phyloP scores from a whole-genome alignment of 2,113 vertebrate genomes.

The Circaetus gallicus region DNA sequence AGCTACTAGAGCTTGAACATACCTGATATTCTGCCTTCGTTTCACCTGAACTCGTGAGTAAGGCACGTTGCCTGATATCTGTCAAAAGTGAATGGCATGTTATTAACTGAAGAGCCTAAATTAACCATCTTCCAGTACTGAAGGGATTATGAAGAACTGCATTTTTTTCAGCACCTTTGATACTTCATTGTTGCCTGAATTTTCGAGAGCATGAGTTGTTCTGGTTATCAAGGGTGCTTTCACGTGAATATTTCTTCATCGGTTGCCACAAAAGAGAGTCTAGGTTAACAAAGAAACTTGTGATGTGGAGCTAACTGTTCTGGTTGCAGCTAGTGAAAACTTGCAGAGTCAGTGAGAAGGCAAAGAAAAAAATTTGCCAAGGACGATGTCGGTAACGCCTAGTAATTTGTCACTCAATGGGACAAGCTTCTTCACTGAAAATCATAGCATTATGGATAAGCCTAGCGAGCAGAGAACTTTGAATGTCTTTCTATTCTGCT shows the following conservation, averaged over 20 bases:
- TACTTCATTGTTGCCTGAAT: neutral
- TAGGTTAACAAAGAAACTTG: slow-evolving; percentile 52
- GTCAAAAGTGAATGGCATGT: neutral
- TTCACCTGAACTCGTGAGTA: neutral
- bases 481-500: slow-evolving; percentile 79
- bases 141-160: neutral
- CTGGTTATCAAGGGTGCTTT: neutral
- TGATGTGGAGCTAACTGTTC: neutral
- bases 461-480: slow-evolving; percentile 65
- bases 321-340: slow-evolving; percentile 32
- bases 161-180: neutral
- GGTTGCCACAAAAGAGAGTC: neutral
- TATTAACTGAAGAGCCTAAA: neutral
- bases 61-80: slow-evolving; percentile 9
- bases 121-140: neutral
- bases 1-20: neutral
- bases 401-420: slow-evolving; percentile 73
- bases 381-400: slow-evolving; percentile 63
- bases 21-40: neutral
- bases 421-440: slow-evolving; percentile 70
- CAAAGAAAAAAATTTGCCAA: neutral
- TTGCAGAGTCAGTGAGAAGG: slow-evolving; percentile 46
- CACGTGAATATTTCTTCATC: neutral
- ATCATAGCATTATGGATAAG: slow-evolving; percentile 61
- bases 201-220: slow-evolving; percentile 7